Evolutionary conservation across 2,888 invertebrate species (phyloP).

Genomic region (Colletes collaris): DNA sequence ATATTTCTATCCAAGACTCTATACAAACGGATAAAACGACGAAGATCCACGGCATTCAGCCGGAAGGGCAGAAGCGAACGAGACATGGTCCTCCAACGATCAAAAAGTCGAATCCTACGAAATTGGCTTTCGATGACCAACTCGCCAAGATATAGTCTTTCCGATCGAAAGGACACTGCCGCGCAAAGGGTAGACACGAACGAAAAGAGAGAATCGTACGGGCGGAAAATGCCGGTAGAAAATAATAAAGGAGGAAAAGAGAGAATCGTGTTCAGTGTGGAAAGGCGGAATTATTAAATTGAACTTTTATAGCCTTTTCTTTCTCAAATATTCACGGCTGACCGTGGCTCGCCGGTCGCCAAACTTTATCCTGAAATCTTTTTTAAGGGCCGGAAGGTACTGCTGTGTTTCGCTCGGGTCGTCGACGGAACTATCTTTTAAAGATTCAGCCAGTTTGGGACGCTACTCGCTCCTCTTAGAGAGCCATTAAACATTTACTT

Average conservation of each 20-base stretch:
- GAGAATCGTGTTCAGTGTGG: neutral
- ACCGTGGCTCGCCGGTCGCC: neutral
- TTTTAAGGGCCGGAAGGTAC: neutral
- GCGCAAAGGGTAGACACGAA: neutral
- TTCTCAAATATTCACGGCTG: neutral
- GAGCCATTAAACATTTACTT: slow-evolving; percentile 1
- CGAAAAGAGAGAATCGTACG: neutral
- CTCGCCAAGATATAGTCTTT: slow-evolving; percentile 12
- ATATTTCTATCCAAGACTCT: slow-evolving; percentile 51
- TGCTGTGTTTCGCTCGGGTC: neutral
- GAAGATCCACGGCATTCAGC: neutral
- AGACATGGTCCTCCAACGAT: slow-evolving; percentile 28
- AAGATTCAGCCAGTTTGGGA: slow-evolving; percentile 5
- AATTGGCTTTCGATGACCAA: slow-evolving; percentile 72
- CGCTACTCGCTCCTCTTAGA: no score
- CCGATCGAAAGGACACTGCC: neutral
- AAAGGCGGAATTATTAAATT: neutral
- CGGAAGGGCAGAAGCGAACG: slow-evolving; percentile 10
- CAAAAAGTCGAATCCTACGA: slow-evolving; percentile 45
- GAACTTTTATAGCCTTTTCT: neutral
- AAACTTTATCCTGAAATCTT: neutral
- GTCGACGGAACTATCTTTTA: neutral
- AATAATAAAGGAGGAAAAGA: neutral
- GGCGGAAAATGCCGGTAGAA: neutral
- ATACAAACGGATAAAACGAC: slow-evolving; percentile 2